Base-by-base conservation (phyloP, 2,113 vertebrate species). In the Lepus timidus region DNA sequence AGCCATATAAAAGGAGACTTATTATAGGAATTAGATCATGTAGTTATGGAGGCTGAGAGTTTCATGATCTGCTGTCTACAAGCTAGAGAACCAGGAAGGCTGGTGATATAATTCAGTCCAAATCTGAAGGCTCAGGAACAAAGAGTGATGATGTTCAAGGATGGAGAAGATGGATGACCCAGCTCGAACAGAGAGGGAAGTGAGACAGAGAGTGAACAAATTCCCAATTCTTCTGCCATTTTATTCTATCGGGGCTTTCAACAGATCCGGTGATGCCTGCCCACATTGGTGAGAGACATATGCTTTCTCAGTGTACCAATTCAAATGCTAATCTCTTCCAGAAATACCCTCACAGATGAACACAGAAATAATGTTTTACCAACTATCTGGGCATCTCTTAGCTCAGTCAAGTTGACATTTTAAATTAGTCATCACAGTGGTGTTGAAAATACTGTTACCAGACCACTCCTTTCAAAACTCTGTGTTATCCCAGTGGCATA, bases 381-480 rank as follows among this genome's bases (percentile, higher is more conserved):
- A 65, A 29, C 55, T 64, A 49, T 88, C 65, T 84, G 33, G 20
- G 44, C 36, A 73, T 84, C 73, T 80, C 22, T 36, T 85, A 80
- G 71, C 65, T 25, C 83, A 65, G 71, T 49, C 73, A 79, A 65
- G 17, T 65, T 89, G 86, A 79, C 65, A 65, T 79, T 64, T 61
- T 44, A 62, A 91, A 91, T 76, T 82, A 82, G 36, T 36, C 36
- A 70, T 87, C 17, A 61, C 61, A 36, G 55, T 87, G 14, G 22
- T 91, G 12, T 87, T 84, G 76, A 96, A 95, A 94, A 84, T 78
- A 44, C 19, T 74, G 51, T 91, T 89, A 74, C 4, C 11, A 82
- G 83, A 55, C 13, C 55, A 91, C 61, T 84, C 68, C 11, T 93
- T 90, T 76, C 68, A 68, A 94, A 67, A 12, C 31, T 65, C 36